Conservation (phyloP, 2,888 invertebrate species). For the Clitarchus hookeri region DNA sequence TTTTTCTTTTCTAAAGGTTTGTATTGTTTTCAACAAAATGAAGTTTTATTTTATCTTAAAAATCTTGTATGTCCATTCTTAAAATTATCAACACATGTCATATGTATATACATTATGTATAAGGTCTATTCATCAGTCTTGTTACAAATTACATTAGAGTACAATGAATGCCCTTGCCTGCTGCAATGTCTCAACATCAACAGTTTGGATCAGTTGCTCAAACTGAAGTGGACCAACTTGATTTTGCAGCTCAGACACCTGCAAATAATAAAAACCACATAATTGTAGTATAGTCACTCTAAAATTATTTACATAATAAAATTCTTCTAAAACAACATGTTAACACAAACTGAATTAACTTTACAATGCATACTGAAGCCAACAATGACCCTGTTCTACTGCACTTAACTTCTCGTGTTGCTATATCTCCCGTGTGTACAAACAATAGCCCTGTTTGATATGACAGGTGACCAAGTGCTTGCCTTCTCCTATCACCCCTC, state of each 20-base stretch:
- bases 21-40: background rate
- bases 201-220: constrained; percentile 71
- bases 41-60: background rate
- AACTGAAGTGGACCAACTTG: constrained; percentile 79
- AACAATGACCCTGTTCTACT: no score
- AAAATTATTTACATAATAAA: no score
- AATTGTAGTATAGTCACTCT: no score
- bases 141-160: background rate
- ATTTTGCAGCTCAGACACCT: constrained; percentile 38
- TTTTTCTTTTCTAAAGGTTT: background rate
- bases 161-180: constrained; percentile 62
- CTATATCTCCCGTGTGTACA: no score
- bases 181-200: constrained; percentile 73
- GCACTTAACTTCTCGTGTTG: no score
- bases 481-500: no score
- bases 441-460: no score
- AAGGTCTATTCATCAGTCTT: constrained; percentile 8
- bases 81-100: constrained; percentile 10
- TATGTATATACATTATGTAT: constrained; percentile 22
- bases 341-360: background rate
- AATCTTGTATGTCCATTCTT: background rate
- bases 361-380: no score
- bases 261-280: constrained; percentile 33
- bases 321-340: background rate
- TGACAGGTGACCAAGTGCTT: no score